Evolutionary conservation across 2,113 vertebrate genomes (phyloP), one percentile per base, ranked within the genome.

Genomic region (Oncorhynchus tshawytscha): DNA sequence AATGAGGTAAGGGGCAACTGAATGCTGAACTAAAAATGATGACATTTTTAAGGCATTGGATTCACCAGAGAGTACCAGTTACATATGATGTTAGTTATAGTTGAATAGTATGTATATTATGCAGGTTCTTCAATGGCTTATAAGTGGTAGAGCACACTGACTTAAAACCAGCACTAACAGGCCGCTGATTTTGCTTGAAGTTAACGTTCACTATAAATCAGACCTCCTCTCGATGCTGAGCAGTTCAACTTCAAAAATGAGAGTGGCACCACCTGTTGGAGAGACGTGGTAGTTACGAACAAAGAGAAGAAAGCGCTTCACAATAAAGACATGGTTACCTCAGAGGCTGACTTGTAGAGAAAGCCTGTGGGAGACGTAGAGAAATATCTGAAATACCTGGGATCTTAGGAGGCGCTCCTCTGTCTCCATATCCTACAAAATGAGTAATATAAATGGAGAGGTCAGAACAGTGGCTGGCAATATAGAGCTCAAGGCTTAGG

Each of bases 341-440:
- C n/a, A 71, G 12, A 25, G 24, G 4, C 24, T 54, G 69, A 54
- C 20, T 71, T 27, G 16, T 25, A 16, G 51, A 4, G 3, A 49
- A 72, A 59, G 22, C 4, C 49, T 0, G 11, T 20, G 65, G 49
- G 18, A 54, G 20, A 48, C 12, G 4, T 15, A 25, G 60, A 60
- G 5, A 73, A 73, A 8, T 34, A 24, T n/a, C 24, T 54, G 29
- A 48, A 49, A 85, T 89, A 94, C 94, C 94, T 92, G 95, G 96
- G 68, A 97, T 97, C 91, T 97, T 97, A 3, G 96, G 96, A 0
- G 95, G 96, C 5, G 96, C 96, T 49, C 96, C 96, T 65, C 96
- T 90, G 70, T 97, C 96, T 72, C 96, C 96, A 73, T 97, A 97
- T 49, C 96, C 96, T 71, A 70, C 15, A 49, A 75, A 64, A 25